Evolutionary conservation across 2,888 invertebrate genomes (phyloP), one percentile per base, ranked within the genome.

Genomic region (Brenthis ino): DNA sequence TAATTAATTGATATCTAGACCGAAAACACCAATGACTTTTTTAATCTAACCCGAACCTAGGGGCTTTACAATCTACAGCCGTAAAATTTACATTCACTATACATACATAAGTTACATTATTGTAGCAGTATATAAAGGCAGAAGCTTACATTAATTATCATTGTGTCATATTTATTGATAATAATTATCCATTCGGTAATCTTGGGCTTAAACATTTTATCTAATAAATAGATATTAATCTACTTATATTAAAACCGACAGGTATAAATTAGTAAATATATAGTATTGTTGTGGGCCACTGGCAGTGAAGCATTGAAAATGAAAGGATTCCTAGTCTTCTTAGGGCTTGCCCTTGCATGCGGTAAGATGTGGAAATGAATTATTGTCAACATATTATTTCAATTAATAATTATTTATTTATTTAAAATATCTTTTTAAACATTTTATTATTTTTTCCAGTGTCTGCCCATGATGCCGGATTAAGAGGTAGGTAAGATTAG

Each of bases 401-500:
- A 43, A 20, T 20, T 12, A 8, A 20, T 24, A 24, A 3, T 24
- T 3, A 20, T 54, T 24, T 2, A 1, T 24, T 5, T 20, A 20
- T 51, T n/a, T 16, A 53, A 53, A 6, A 16, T 53, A n/a, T 53
- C 20, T 6, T 16, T 53, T 53, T 6, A 8, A 53, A 20, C 47
- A n/a, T 50, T 55, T 13, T 16, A 6, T 47, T 43, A 37, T 50
- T 43, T 24, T 55, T 64, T 64, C 33, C 60, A 60, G 68, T 53
- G 12, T 13, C 61, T 24, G 55, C 63, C 8, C 56, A 55, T 33
- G 50, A 60, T 0, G 60, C 68, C 3, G 70, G 66, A 24, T 12
- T 72, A 16, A 54, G 70, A 50, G 66, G 72, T 70, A 58, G 56
- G 72, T 16, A 20, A 1, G 20, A 20, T 1, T 20, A 43, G 11